A percentile compares a stretch with the other conserved stretches of the same genome.
Evolutionary conservation across 2,888 invertebrate species (phyloP).

Genomic region (Aphodius sticticus): DNA sequence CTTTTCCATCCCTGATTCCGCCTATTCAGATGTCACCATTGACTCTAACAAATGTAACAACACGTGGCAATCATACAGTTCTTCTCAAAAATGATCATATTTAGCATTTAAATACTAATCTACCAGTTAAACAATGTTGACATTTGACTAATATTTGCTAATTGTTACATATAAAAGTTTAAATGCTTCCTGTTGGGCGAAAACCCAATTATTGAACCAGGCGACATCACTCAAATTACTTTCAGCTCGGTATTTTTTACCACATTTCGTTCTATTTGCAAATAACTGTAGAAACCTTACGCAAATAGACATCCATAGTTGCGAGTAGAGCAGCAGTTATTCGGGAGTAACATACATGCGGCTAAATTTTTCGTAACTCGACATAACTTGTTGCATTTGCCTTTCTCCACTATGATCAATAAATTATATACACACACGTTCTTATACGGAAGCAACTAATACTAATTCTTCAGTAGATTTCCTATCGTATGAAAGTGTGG

Average conservation of each 20-base stretch:
- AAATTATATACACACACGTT: constrained; percentile 12
- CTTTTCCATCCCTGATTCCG: too few relatives aligned
- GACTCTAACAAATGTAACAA: neutral
- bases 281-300: neutral
- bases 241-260: neutral
- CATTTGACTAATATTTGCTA: neutral
- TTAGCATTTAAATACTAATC: neutral
- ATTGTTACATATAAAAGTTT: neutral
- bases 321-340: too few relatives aligned
- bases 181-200: neutral
- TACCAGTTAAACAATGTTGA: neutral
- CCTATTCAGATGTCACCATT: neutral
- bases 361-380: too few relatives aligned
- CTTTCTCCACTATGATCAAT: neutral
- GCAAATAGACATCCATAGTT: too few relatives aligned
- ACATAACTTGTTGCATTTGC: neutral
- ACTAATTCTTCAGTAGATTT: constrained; percentile 60
- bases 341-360: too few relatives aligned
- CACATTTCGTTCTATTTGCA: neutral
- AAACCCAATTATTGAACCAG: neutral
- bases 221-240: too few relatives aligned
- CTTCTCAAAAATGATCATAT: neutral
- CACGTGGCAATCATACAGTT: neutral
- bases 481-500: constrained; percentile 62
- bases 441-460: constrained; percentile 13